phyloP scores from a whole-genome alignment of 2,797 vertebrate species.

The Miichthys miiuy region DNA sequence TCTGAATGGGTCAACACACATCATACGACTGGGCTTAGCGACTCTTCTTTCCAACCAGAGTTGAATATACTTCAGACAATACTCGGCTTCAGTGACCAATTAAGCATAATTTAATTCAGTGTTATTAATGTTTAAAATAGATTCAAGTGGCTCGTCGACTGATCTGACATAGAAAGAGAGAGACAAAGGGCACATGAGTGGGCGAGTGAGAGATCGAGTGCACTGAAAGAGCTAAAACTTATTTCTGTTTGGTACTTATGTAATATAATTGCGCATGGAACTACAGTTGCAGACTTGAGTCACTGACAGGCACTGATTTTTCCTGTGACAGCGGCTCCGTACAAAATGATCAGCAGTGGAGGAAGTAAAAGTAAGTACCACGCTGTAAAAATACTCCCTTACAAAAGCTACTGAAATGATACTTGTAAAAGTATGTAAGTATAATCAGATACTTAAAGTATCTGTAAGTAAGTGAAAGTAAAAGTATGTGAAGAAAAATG shows the following conservation, averaged over 20 bases:
- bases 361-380: not conserved
- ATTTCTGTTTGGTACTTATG: constrained; percentile 19
- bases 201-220: constrained; percentile 16
- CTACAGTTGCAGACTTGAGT: constrained; percentile 15
- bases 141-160: constrained; percentile 28
- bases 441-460: too few species aligned
- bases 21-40: not conserved
- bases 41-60: not conserved
- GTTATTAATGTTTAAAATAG: constrained; percentile 29
- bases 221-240: constrained; percentile 26
- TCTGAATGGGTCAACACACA: not conserved
- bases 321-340: not conserved
- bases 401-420: not conserved
- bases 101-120: constrained; percentile 12
- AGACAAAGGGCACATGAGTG: constrained; percentile 42
- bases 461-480: too few species aligned
- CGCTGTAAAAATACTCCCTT: not conserved
- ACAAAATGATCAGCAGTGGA: not conserved
- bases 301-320: constrained; percentile 22
- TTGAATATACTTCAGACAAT: constrained; percentile 5
- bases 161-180: constrained; percentile 26
- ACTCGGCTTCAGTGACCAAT: constrained; percentile 4
- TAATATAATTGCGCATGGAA: constrained; percentile 14
- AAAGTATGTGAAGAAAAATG: too few species aligned
- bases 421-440: not conserved